These are phyloP conservation scores for Mellilla xanthometata DNA, from an alignment of 2,888 invertebrate species.

Conservation along the genomic window DNA sequence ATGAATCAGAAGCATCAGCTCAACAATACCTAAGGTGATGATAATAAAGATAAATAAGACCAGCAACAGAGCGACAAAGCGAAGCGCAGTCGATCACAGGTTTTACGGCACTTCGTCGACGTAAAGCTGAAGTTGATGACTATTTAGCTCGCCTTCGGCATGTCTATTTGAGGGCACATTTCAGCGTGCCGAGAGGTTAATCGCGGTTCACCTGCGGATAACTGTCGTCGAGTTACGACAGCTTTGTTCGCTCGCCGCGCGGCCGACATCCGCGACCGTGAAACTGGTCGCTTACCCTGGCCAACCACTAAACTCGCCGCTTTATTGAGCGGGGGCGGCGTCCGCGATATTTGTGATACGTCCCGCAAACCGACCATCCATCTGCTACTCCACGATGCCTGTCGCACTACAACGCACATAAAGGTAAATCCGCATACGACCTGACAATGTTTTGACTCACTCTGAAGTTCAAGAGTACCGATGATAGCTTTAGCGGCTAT, in stretches of 20 bases:
- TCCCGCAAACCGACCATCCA: slow-evolving; percentile 49
- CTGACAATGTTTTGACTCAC: slow-evolving; percentile 34
- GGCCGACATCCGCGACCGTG: slow-evolving; percentile 49
- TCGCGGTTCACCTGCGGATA: slow-evolving; percentile 69
- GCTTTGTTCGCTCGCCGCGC: slow-evolving; percentile 43
- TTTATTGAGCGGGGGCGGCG: slow-evolving; percentile 71
- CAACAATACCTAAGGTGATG: slow-evolving; percentile 3
- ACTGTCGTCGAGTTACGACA: slow-evolving; percentile 52
- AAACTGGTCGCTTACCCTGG: slow-evolving; percentile 73
- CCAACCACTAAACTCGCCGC: slow-evolving; percentile 55
- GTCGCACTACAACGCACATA: slow-evolving; percentile 37
- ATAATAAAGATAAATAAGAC: slow-evolving; percentile 34
- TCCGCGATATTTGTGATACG: slow-evolving; percentile 62
- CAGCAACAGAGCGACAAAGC: slow-evolving; percentile 35
- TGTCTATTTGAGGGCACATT: slow-evolving; percentile 58
- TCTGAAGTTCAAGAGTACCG: slow-evolving; percentile 24
- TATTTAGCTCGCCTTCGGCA: slow-evolving; percentile 58
- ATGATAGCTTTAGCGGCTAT: slow-evolving; percentile 24
- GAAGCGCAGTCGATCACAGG: slow-evolving; percentile 54
- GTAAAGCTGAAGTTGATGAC: slow-evolving; percentile 55
- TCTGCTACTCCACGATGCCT: slow-evolving; percentile 49
- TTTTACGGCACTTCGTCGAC: slow-evolving; percentile 57
- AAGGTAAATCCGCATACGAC: slow-evolving; percentile 36
- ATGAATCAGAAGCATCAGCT: no score
- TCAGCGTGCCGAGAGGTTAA: slow-evolving; percentile 61